Evolutionary conservation across 2,797 vertebrate species (phyloP).

Genomic region (Onychomys torridus): DNA sequence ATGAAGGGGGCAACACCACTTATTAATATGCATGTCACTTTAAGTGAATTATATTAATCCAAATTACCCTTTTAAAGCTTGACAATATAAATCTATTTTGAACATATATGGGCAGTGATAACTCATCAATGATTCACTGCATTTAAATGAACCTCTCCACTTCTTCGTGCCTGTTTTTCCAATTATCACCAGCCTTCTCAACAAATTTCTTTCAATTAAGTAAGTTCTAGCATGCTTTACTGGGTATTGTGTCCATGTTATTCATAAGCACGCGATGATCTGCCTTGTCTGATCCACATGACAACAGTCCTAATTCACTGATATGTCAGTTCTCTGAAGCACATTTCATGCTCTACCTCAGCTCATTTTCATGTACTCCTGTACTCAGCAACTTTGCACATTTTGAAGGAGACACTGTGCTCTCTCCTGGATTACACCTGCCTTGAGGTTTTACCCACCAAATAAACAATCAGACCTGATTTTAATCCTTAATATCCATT

Average conservation of each 20-base stretch:
- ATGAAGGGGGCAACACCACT: background rate
- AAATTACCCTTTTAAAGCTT: slow-evolving; percentile 72
- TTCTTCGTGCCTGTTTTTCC: background rate
- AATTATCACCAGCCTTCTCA: slow-evolving; percentile 6
- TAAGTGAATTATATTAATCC: slow-evolving; percentile 66
- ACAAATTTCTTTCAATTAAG: slow-evolving; percentile 44
- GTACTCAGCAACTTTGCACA: background rate
- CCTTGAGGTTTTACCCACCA: background rate
- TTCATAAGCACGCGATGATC: background rate
- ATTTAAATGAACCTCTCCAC: slow-evolving; percentile 56
- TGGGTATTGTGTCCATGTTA: background rate
- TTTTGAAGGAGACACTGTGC: background rate
- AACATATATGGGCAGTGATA: slow-evolving; percentile 45
- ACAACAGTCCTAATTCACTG: background rate
- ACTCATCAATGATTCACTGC: slow-evolving; percentile 56
- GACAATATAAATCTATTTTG: slow-evolving; percentile 20
- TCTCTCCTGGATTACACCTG: background rate
- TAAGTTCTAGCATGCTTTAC: slow-evolving; percentile 5
- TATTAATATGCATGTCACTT: background rate
- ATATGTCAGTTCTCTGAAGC: background rate
- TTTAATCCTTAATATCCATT: background rate
- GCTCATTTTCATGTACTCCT: background rate
- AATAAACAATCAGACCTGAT: background rate
- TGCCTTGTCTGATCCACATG: background rate
- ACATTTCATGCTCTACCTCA: background rate